These are phyloP conservation scores for Limosa lapponica DNA, from an alignment of 2,797 vertebrate species.

Conservation along the genomic window DNA sequence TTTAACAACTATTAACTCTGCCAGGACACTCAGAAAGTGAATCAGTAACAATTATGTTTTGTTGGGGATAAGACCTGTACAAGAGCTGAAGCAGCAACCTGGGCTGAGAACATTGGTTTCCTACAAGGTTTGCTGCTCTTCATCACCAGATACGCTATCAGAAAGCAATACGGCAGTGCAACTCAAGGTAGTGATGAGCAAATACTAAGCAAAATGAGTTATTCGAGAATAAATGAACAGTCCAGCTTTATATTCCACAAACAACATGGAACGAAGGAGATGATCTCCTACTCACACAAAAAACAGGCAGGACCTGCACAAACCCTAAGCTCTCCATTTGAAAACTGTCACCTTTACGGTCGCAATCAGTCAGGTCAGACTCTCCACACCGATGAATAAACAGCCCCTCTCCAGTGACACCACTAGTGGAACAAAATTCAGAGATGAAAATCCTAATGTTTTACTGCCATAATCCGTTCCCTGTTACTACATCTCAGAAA, in stretches of 20 bases:
- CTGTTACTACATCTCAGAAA: neutral
- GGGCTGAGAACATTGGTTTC: neutral
- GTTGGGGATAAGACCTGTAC: neutral
- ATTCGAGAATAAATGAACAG: neutral
- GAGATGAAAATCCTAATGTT: neutral
- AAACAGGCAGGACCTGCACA: neutral
- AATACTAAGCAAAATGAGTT: neutral
- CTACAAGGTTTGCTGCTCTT: neutral
- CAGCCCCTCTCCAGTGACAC: neutral
- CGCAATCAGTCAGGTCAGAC: neutral
- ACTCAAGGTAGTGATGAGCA: neutral
- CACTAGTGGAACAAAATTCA: neutral
- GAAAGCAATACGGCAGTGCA: neutral
- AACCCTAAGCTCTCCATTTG: neutral
- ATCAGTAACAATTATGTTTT: neutral
- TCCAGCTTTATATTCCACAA: neutral
- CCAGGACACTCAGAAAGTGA: neutral
- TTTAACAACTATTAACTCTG: neutral
- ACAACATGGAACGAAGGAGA: neutral
- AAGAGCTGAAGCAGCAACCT: neutral
- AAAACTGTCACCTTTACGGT: neutral
- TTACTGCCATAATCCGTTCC: neutral
- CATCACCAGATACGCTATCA: neutral
- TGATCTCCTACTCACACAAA: neutral
- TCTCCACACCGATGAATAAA: neutral